Evolutionary conservation across 2,113 vertebrate genomes (phyloP).

Genomic region (Heterotis niloticus): DNA sequence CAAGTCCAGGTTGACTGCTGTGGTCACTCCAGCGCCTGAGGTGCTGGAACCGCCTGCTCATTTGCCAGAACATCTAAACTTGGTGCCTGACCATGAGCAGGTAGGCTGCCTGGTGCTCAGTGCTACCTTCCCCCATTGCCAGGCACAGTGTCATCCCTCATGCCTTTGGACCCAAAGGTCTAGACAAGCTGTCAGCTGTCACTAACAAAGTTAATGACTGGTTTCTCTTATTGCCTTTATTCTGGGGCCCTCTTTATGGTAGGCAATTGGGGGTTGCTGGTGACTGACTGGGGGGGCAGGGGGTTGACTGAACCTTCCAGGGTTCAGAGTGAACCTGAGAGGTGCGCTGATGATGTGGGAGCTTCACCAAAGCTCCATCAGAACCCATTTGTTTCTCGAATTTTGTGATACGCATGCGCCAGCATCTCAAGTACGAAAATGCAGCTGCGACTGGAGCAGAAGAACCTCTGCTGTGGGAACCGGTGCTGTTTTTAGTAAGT

Average conservation of each 20-base stretch:
- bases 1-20: no score
- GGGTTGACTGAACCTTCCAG: background rate
- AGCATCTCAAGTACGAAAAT: background rate
- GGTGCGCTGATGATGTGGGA: background rate
- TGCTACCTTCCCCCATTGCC: no score
- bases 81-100: no score
- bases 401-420: background rate
- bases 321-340: constrained; percentile 16
- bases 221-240: background rate
- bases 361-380: background rate
- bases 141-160: no score
- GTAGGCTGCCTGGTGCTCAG: no score
- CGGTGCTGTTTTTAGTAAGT: background rate
- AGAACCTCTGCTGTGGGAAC: background rate
- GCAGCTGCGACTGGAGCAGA: background rate
- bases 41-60: no score
- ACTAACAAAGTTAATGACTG: no score
- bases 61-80: no score
- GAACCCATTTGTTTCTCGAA: background rate
- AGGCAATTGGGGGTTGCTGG: background rate
- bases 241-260: background rate
- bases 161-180: no score
- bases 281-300: background rate
- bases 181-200: no score
- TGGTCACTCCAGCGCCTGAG: no score